Evolutionary conservation across 2,888 invertebrate genomes (phyloP), one percentile per base, ranked within the genome.

Genomic region (Hipparchia semele): DNA sequence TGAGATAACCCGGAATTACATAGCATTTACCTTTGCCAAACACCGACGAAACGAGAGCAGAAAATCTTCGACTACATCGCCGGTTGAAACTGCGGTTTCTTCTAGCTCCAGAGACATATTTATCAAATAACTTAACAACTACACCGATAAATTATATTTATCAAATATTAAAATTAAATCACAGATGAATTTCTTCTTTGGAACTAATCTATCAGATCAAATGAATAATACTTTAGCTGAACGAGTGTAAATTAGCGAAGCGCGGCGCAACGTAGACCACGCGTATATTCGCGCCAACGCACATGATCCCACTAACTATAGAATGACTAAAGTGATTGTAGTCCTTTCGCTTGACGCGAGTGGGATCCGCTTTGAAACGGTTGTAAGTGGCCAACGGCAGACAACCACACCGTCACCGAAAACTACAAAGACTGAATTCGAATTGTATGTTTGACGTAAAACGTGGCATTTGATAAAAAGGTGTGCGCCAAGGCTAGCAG

Each of bases 11-110:
- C 87, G 81, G 89, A 90, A 89, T 88, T 90, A 89, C 89, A 91
- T 84, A 89, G 80, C 88, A 90, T 88, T 94, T 96, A 96, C 96
- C 96, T 95, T 95, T 90, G 95, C 94, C 89, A 96, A 94, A 84
- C 96, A 94, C 82, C 96, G 95, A 79, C 96, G 95, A 85, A 96
- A 96, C 84, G 96, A 94, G 81, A 95, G 89, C 83, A 96, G 94
- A 89, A 96, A 96, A 89, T 97, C 96, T 86, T 96, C 96, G 88
- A 97, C 94, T 81, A 96, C 95, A 89, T 96, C 96, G 80, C 96
- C 96, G 80, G 96, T 94, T 84, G 94, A 87, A 80, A 94, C 93
- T 81, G 94, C 88, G 49, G 95, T 87, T 79, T 96, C 95, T 86
- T 95, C 96, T 85, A 96, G 94, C 84, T 96, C 96, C 85, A 95